Base-by-base conservation (phyloP, 1,140 invertebrate species). In the Macrosteles quadrilineatus region DNA sequence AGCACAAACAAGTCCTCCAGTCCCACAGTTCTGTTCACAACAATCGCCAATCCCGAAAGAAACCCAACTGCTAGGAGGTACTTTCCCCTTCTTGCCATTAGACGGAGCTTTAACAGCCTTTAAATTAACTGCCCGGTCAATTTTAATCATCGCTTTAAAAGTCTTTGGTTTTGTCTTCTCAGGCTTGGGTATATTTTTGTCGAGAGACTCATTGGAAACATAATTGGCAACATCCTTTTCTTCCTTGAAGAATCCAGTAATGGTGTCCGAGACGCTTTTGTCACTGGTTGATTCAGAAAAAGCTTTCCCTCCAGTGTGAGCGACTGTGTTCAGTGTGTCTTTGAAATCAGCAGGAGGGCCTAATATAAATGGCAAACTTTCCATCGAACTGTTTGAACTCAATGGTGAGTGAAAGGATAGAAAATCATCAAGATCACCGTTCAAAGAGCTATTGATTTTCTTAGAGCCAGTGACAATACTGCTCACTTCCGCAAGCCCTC, bases 21-120 rank as follows among this genome's bases (percentile, higher is more conserved):
- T 64, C 30, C 59, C 59, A 64, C 59, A 64, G 12, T 30, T 32
- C n/a, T 50, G 47, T 50, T 50, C 47, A 50, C 47, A 50, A 50
- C 47, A 50, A 19, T n/a, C 21, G 3, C 47, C 47, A 19, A 23
- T 50, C 6, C 47, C 47, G 19, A 64, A 64, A 32, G 29, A 32
- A n/a, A 64, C 59, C 29, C 59, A 31, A 30, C 4, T 32, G n/a
- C 59, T 64, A 32, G 59, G 59, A 2, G 59, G 27, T 1, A 64
- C 59, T n/a, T 32, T 64, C 1, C n/a, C 19, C 29, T 32, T 32
- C 32, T 64, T 32, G 3, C 59, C 59, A 64, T 64, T 32, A 4
- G 17, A 29, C 9, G n/a, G 31, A 9, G 17, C 31, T 64, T 29
- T 64, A 4, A 64, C 30, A 29, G 31, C 29, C n/a, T 29, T 29